Base-by-base conservation (phyloP, 2,113 vertebrate species). In the Rhagologus leucostigma region DNA sequence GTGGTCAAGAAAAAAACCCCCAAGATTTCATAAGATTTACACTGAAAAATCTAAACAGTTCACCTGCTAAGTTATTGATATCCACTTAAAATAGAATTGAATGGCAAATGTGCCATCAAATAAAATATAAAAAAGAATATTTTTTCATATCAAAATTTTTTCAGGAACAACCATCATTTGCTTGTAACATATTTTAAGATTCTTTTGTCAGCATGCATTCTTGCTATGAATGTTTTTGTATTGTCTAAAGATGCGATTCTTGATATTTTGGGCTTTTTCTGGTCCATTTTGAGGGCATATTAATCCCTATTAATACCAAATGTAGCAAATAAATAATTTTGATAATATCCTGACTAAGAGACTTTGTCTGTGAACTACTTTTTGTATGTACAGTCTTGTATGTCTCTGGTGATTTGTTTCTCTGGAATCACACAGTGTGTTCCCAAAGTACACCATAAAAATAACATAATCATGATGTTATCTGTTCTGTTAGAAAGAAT, bases 401-500 rank as follows among this genome's bases (percentile, higher is more conserved):
- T 26, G 15, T 92, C 73, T 89, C 62, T 94, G 39, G 42, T 95
- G 80, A 92, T 95, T 95, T 93, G 35, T 95, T 94, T 93, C 46
- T 81, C 37, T 89, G 84, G 39, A 74, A 92, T 88, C 56, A 78
- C 27, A 83, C 57, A 93, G 47, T 78, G 44, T 65, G 35, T 47
- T 93, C 60, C 71, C 32, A 70, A 89, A 94, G 21, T 70, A 87
- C 49, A 32, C 60, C 26, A 94, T 93, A 96, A 95, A 83, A 93
- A 76, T 84, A 95, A 74, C 26, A 64, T 86, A 93, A 95, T 68
- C 65, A 39, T 77, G 77, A 92, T 96, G 87, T 94, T 88, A 73
- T 96, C 93, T 89, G 55, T 80, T 73, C 80, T 49, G 78, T 88
- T 96, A 81, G 74, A 83, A 95, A 95, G 83, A 96, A 47, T 90